A percentile compares a stretch with the other conserved stretches of the same genome.
Conservation (phyloP, 2,888 invertebrate species). For the Pristionchus fissidentatus region DNA sequence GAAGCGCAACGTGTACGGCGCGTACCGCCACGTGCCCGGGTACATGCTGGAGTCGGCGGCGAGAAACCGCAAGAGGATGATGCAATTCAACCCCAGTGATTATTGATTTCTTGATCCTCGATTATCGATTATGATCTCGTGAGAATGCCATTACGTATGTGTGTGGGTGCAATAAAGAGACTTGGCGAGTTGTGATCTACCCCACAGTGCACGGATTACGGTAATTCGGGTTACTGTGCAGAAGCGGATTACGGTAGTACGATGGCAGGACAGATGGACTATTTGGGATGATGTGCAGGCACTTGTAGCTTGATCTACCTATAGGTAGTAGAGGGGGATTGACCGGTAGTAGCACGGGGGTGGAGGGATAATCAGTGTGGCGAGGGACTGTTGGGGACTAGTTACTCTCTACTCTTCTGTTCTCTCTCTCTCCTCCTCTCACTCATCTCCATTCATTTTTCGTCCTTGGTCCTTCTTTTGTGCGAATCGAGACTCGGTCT, state of each 20-base stretch:
- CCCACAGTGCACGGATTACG: not conserved
- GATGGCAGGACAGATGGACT: no score
- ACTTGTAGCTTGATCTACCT: not conserved
- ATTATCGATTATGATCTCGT: not conserved
- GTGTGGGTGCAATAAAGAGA: slow-evolving; percentile 36
- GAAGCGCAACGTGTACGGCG: slow-evolving; percentile 36
- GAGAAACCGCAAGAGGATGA: slow-evolving; percentile 41
- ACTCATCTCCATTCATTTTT: slow-evolving; percentile 21
- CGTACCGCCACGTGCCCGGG: slow-evolving; percentile 42
- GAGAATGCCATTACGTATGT: not conserved
- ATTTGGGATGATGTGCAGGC: not conserved
- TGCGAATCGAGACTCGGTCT: slow-evolving; percentile 37
- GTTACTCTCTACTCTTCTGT: not conserved
- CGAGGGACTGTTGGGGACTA: no score
- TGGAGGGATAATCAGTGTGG: slow-evolving; percentile 40
- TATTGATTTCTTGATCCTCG: not conserved
- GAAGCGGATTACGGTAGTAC: not conserved
- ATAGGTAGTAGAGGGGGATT: not conserved
- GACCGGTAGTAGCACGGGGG: not conserved
- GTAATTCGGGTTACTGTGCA: slow-evolving; percentile 10
- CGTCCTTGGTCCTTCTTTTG: slow-evolving; percentile 41
- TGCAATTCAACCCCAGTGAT: not conserved
- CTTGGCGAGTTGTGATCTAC: not conserved
- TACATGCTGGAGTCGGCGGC: slow-evolving; percentile 6
- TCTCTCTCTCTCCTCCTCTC: slow-evolving; percentile 1